A percentile compares a stretch with the other conserved stretches of the same genome.
Evolutionary conservation across 2,888 invertebrate genomes (phyloP).

Genomic region (Ganaspis brasiliensis): DNA sequence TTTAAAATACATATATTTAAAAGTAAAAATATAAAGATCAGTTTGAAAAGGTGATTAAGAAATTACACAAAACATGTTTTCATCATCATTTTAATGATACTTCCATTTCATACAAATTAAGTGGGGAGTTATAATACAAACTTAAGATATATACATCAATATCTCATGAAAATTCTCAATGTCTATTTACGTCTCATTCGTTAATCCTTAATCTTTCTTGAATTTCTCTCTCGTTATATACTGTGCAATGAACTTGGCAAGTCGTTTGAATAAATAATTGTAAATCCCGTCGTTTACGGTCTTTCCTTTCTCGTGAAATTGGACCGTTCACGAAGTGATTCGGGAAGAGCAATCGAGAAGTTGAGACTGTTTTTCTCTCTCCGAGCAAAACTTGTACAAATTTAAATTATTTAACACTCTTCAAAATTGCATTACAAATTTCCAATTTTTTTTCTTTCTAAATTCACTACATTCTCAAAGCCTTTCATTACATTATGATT

Average conservation of each 20-base stretch:
- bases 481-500: conserved; percentile 4
- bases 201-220: conserved; percentile 71
- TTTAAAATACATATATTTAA: no score
- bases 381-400: conserved; percentile 18
- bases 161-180: conserved; percentile 76
- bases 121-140: conserved; percentile 79
- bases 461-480: conserved; percentile 9
- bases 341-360: conserved; percentile 65
- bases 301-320: conserved; percentile 22
- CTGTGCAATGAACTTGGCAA: conserved; percentile 76
- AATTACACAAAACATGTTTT: conserved; percentile 54
- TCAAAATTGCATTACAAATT: conserved; percentile 8
- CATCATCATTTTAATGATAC: conserved; percentile 78
- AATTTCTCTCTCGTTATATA: conserved; percentile 70
- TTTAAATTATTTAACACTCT: background rate
- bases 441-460: background rate
- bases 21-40: background rate
- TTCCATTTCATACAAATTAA: conserved; percentile 79
- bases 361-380: conserved; percentile 22
- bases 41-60: background rate
- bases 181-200: conserved; percentile 74
- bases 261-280: conserved; percentile 75
- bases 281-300: conserved; percentile 46
- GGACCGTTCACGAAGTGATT: conserved; percentile 62
- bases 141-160: conserved; percentile 80